Conservation (phyloP, 2,113 vertebrate genomes). For the Macaca mulatta region DNA sequence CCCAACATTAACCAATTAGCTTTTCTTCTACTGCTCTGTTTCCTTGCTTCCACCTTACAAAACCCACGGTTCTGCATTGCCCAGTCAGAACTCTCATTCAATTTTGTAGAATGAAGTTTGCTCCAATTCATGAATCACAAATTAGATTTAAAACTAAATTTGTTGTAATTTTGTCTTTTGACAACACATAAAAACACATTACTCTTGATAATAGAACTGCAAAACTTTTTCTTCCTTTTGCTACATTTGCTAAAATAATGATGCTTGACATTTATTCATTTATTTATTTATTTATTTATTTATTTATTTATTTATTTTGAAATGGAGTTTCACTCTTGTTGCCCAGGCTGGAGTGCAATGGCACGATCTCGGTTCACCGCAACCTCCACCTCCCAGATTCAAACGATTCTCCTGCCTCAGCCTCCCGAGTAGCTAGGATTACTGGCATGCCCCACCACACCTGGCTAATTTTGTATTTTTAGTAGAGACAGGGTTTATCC, state of each 20-base stretch:
- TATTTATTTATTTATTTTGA: too few relatives aligned
- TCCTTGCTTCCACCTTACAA: not conserved
- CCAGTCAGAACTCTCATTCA: not conserved
- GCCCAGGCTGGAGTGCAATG: too few relatives aligned
- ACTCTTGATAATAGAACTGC: not conserved
- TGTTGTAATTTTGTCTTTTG: not conserved
- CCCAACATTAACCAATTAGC: not conserved
- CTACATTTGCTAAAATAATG: not conserved
- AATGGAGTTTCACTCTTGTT: too few relatives aligned
- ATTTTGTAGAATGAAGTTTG: not conserved
- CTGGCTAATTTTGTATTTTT: too few relatives aligned
- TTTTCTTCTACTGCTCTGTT: not conserved
- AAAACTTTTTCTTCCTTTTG: slow-evolving; percentile 21
- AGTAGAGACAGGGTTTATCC: too few relatives aligned
- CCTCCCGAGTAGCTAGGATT: too few relatives aligned
- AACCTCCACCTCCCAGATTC: too few relatives aligned
- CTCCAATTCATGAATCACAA: not conserved
- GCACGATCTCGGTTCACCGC: too few relatives aligned
- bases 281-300: too few relatives aligned
- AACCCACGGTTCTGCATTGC: not conserved
- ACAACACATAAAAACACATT: not conserved
- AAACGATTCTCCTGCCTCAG: too few relatives aligned
- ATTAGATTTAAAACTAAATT: not conserved
- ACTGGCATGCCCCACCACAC: too few relatives aligned
- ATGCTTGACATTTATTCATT: not conserved